Evolutionary conservation across 2,797 vertebrate genomes (phyloP).

Genomic region (Enteromius treurensis): DNA sequence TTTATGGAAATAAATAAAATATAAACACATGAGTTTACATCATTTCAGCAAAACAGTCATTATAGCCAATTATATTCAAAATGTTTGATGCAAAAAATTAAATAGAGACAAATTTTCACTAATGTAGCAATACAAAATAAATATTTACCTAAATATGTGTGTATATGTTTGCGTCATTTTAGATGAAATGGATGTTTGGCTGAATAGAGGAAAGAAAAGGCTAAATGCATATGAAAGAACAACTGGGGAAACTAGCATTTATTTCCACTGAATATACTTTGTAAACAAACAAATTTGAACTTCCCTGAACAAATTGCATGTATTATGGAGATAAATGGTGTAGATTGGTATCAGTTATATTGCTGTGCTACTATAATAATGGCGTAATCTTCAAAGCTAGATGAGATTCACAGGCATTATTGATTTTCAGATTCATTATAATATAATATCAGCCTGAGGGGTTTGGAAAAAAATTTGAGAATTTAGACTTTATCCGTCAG

Average conservation of each 20-base stretch:
- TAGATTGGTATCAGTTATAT: conserved; percentile 29
- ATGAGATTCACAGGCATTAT: conserved; percentile 39
- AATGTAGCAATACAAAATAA: neutral
- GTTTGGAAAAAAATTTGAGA: neutral
- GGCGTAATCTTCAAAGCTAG: conserved; percentile 41
- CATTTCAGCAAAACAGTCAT: neutral
- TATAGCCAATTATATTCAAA: neutral
- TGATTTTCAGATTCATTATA: conserved; percentile 29
- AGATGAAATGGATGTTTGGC: neutral
- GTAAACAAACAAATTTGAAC: conserved; percentile 9
- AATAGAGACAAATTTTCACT: neutral
- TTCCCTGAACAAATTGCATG: conserved; percentile 12
- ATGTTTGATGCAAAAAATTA: no score
- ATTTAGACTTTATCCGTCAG: neutral
- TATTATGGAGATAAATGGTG: conserved; percentile 27
- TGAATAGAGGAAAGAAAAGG: conserved; percentile 10
- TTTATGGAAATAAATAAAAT: neutral
- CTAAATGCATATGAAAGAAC: neutral
- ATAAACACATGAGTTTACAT: no score
- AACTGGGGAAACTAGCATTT: neutral
- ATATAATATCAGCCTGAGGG: conserved; percentile 9
- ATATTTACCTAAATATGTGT: neutral
- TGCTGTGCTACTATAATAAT: conserved; percentile 19
- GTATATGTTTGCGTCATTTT: neutral
- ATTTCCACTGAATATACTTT: neutral